Base-by-base conservation (phyloP, 2,888 invertebrate genomes). In the Syritta pipiens region DNA sequence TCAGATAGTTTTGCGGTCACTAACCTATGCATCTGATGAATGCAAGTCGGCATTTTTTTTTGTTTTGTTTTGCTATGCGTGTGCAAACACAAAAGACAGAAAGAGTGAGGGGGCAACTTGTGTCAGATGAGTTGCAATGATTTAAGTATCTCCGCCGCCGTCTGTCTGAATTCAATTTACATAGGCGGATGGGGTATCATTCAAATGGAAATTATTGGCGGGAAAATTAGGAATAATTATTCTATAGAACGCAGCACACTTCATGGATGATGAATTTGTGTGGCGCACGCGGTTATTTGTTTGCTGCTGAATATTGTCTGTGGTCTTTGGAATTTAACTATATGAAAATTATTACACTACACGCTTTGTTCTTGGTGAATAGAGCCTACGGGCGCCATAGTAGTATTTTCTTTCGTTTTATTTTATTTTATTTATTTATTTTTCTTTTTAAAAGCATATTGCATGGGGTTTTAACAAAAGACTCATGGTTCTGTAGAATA, bases 1-100 rank as follows among this genome's bases (percentile, higher is more conserved):
- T 87, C 87, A 87, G 87, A 87, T 87, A 87, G 87, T 87, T 87
- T 86, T 88, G 88, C 88, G 88, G 87, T 88, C 87, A 88, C 86
- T 87, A 87, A 87, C 87, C 87, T 86, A 84, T 83, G 71, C 74
- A 79, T 79, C 74, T 48, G 62, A 68, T 79, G 62, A 74, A 79
- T 79, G 67, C 79, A 72, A 76, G 63, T 76, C 69, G n/a, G n/a
- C 22, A 4, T 24, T 65, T 40, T 35, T 12, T 51, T 63, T 35
- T 44, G 37, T 14, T 40, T 40, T 40, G 14, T 20, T 9, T 3
- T 20, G 6, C 3, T n/a, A 22, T 37, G 1, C 37, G 5, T 46
- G 6, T n/a, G n/a, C n/a, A n/a, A n/a, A n/a, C n/a, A n/a, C n/a
- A n/a, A n/a, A n/a, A n/a, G n/a, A n/a, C n/a, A n/a, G n/a, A n/a